Evolutionary conservation across 2,113 vertebrate genomes (phyloP), one percentile per base, ranked within the genome.

Genomic region (Erinaceus europaeus): DNA sequence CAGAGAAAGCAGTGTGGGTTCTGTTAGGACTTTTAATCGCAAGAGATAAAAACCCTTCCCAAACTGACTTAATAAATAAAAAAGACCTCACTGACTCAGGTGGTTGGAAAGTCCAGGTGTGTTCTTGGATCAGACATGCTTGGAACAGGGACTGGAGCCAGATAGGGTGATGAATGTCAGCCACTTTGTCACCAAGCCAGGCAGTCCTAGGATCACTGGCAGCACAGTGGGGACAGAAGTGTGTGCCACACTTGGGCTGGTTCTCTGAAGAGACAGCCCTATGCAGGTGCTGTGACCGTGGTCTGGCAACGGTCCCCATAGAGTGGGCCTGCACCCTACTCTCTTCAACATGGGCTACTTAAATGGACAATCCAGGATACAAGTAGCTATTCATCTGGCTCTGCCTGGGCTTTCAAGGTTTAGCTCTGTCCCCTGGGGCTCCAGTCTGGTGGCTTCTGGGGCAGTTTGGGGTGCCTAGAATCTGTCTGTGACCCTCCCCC

Each of bases 1-100:
- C 27, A 17, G 25, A 2, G 36, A 40, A 78, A 48, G 55, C 38
- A 1, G 1, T 11, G 1, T 11, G 17, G 68, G 46, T 65, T 52
- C 40, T 67, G 20, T 38, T 48, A 61, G 46, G 8, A 57, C 38
- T 52, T 52, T 74, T n/a, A 5, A 13, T 2, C 36, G 36, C 50
- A 62, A 55, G n/a, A 34, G 71, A 53, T 42, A 42, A 64, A 89
- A 80, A 48, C 44, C 48, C 40, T n/a, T 5, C 38, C 23, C 25
- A 62, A 62, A 55, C 42, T 21, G 36, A 81, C 27, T 57, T 27
- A 34, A 55, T 76, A 86, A 92, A 93, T 82, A 91, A 91, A 74
- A 25, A 67, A 15, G 25, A 10, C 5, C 29, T 42, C 21, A 34
- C 29, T 8, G 34, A 67, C 7, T 15, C 2, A 2, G 4, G 14